A percentile compares a stretch with the other conserved stretches of the same genome.
Evolutionary conservation across 2,888 invertebrate species (phyloP).

Genomic region (Rhagonycha lutea): DNA sequence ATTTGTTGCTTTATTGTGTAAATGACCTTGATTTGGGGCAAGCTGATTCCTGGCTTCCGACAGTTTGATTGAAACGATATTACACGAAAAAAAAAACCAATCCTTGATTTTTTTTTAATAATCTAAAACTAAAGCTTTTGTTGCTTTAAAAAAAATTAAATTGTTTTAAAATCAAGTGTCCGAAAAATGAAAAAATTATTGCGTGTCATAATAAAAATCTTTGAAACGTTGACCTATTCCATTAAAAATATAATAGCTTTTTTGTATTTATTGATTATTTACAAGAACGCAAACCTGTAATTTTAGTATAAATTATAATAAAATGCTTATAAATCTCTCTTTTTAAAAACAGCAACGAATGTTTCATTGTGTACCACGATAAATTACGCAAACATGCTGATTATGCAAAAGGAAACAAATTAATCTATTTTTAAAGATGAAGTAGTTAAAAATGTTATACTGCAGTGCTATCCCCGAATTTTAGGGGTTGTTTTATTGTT

Average conservation of each 20-base stretch:
- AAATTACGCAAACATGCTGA: not conserved
- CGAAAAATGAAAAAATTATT: not conserved
- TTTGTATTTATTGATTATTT: not conserved
- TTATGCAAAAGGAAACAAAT: not conserved
- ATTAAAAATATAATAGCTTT: conserved; percentile 1
- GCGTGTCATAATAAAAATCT: not conserved
- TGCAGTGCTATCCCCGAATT: no score
- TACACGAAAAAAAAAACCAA: no score
- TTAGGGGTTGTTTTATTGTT: no score
- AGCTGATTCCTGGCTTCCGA: no score
- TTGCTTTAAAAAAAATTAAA: no score
- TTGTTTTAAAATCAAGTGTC: not conserved
- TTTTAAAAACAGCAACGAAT: not conserved
- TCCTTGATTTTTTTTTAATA: no score
- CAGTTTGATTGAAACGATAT: no score
- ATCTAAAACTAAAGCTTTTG: no score
- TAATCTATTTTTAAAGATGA: not conserved
- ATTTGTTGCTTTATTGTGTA: no score
- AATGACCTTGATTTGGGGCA: no score
- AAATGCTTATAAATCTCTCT: not conserved
- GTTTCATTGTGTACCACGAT: not conserved
- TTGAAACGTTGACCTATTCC: conserved; percentile 1
- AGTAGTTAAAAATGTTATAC: no score
- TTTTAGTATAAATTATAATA: not conserved
- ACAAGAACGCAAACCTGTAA: not conserved